phyloP scores from a whole-genome alignment of 1,140 invertebrate genomes.

The Nylanderia fulva region DNA sequence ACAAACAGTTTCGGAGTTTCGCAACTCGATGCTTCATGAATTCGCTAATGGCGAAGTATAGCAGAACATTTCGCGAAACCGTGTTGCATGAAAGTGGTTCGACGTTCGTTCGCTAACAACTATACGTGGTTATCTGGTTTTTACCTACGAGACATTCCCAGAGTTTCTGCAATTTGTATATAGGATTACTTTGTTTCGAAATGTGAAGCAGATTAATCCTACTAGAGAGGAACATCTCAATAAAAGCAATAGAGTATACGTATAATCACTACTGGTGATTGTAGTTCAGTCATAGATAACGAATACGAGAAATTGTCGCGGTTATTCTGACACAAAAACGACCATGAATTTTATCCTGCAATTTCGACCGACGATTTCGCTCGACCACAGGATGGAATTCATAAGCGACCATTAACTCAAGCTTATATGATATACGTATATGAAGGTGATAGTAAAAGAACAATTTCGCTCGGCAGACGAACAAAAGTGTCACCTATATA shows the following conservation, averaged over 20 bases:
- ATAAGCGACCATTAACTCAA: not conserved
- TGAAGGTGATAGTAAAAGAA: not conserved
- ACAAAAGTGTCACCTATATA: not conserved
- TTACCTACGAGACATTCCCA: not conserved
- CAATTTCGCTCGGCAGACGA: slow-evolving; percentile 20
- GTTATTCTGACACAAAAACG: not conserved
- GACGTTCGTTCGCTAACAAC: not conserved
- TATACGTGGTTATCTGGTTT: slow-evolving; percentile 14
- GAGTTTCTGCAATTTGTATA: slow-evolving; percentile 32
- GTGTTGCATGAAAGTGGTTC: not conserved
- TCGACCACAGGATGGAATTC: slow-evolving; percentile 21
- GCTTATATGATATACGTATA: not conserved
- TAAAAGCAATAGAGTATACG: not conserved
- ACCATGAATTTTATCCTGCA: not conserved
- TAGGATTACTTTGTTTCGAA: slow-evolving; percentile 34
- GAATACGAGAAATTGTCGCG: not conserved
- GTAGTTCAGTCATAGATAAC: slow-evolving; percentile 23
- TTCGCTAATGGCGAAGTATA: not conserved
- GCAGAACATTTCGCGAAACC: not conserved
- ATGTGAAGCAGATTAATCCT: not conserved
- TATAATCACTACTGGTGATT: not conserved
- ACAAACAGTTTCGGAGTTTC: not conserved
- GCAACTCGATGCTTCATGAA: not conserved
- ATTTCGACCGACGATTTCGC: slow-evolving; percentile 35
- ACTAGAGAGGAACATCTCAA: not conserved